A percentile compares a stretch with the other conserved stretches of the same genome.
phyloP scores from a whole-genome alignment of 2,797 vertebrate species.

The Tenualosa thibaudeaui region DNA sequence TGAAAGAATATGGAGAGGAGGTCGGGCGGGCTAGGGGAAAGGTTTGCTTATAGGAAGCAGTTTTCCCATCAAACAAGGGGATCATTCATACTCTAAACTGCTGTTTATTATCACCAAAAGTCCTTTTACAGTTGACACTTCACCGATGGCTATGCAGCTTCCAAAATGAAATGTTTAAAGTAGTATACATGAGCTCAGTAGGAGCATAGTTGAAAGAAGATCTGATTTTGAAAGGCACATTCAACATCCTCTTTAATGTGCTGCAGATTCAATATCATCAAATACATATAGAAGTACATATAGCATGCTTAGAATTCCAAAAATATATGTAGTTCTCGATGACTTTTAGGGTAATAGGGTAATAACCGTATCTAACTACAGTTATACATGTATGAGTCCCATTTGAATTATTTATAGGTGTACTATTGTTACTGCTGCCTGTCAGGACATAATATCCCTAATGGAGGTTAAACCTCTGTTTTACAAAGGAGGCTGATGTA shows the following conservation, averaged over 20 bases:
- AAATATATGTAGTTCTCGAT: neutral
- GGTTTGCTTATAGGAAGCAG: slow-evolving; percentile 40
- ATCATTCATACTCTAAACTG: slow-evolving; percentile 4
- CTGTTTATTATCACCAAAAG: neutral
- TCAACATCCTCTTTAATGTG: neutral
- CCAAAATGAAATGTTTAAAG: neutral
- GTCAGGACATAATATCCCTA: neutral
- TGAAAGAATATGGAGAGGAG: slow-evolving; percentile 67
- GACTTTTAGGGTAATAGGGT: neutral
- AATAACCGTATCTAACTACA: neutral
- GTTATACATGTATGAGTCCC: neutral
- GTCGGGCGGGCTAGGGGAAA: slow-evolving; percentile 52
- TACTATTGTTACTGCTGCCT: neutral
- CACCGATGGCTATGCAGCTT: neutral
- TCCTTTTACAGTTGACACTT: neutral
- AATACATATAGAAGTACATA: neutral
- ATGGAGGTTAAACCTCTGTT: neutral
- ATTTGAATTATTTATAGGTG: neutral
- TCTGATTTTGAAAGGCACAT: neutral
- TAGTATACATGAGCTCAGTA: neutral
- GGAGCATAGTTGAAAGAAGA: neutral
- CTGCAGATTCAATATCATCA: neutral
- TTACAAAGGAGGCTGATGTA: neutral
- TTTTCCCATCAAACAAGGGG: slow-evolving; percentile 44
- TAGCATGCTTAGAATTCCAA: neutral